Base-by-base conservation (phyloP, 2,797 vertebrate species). In the Tympanoctomys barrerae region DNA sequence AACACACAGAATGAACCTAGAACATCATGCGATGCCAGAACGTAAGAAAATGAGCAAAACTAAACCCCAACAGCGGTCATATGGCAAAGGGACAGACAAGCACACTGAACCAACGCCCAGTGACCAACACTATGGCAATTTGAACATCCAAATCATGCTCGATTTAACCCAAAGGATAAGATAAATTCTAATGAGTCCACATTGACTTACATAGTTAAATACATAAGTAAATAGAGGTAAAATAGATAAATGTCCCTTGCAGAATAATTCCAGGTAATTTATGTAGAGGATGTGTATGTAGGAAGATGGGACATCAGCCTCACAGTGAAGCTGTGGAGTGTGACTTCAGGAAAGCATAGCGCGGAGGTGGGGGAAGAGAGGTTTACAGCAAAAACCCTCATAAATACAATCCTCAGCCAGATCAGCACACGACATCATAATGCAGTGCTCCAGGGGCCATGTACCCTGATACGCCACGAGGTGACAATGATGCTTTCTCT, bases 401-500 rank as follows among this genome's bases (percentile, higher is more conserved):
- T 1, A 21, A 82, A 61, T 19, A 22, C 1, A 4, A 46, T 22
- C n/a, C 33, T 46, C 28, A 31, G 61, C 21, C 71, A 52, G 1
- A 1, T 9, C 8, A 22, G 24, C 57, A 73, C 31, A 14, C 12
- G 28, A 5, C 12, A 46, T 26, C 57, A 83, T 46, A 3, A 61
- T 14, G 28, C 39, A 24, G n/a, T 42, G 10, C 5, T 24, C 4
- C 1, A 9, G 18, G 61, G 0, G 10, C 39, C 4, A 28, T 2
- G 24, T 0, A 54, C 33, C 77, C 71, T 33, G 13, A 52, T 36
- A 52, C 0, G 14, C 7, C 42, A 31, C 0, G 5, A 26, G 16
- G 39, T 11, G 28, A 75, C 22, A 28, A 59, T 4, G 18, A 3
- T 4, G 6, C 18, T 77, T 84, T 3, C 22, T 10, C 46, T 21